Conservation (phyloP, 2,113 vertebrate genomes). For the Catharus bicknelli region DNA sequence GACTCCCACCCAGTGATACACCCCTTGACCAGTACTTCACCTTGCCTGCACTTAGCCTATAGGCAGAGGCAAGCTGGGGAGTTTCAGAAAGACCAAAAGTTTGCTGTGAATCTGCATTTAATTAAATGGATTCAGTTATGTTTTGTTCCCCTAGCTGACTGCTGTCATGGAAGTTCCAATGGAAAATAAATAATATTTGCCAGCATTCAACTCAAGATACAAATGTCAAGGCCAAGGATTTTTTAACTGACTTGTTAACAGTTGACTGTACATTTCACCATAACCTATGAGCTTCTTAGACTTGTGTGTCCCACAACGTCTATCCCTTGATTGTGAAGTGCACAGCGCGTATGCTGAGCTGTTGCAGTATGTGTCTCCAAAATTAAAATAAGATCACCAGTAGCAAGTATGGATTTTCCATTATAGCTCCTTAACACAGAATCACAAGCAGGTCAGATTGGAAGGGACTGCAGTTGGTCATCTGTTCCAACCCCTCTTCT, state of each 20-base stretch:
- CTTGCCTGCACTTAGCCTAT: fast-evolving
- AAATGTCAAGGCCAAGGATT: neutral
- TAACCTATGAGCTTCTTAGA: neutral
- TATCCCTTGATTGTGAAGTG: neutral
- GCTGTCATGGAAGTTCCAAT: neutral
- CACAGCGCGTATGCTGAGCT: neutral
- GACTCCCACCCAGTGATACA: fast-evolving
- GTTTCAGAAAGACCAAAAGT: neutral
- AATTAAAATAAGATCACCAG: neutral
- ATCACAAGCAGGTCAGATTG: neutral
- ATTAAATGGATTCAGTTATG: neutral
- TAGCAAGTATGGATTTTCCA: neutral
- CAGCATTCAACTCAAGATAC: neutral
- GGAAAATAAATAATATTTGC: neutral
- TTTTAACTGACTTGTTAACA: neutral
- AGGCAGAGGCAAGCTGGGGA: neutral
- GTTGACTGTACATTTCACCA: neutral
- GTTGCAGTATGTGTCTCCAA: neutral
- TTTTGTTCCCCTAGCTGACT: neutral
- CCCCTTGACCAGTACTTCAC: neutral
- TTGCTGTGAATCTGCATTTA: neutral
- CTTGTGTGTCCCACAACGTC: neutral
- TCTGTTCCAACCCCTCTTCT: neutral
- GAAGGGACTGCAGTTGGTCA: neutral
- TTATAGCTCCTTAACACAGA: neutral